These are phyloP conservation scores for Columba guinea DNA, from an alignment of 2,797 vertebrate species.

Conservation along the genomic window DNA sequence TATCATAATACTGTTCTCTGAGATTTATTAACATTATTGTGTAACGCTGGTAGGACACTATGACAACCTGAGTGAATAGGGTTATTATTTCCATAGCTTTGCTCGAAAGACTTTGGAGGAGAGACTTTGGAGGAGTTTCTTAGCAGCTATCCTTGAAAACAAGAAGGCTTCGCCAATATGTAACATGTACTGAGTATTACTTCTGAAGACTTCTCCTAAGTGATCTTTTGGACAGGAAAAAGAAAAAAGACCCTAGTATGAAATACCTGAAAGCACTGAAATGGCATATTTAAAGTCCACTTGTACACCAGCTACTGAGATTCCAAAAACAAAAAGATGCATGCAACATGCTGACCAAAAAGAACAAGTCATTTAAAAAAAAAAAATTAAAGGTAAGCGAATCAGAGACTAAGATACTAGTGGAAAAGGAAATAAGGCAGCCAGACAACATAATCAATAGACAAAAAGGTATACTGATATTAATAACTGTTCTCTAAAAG, in stretches of 20 bases:
- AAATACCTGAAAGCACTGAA: not conserved
- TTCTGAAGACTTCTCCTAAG: not conserved
- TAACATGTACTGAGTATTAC: fast-evolving
- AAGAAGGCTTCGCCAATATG: not conserved
- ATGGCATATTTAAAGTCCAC: not conserved
- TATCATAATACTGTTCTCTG: not conserved
- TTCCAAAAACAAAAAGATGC: not conserved
- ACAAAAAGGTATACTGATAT: not conserved
- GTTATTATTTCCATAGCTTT: not conserved
- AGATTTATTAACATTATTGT: not conserved
- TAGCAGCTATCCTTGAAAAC: not conserved
- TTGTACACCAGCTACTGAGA: not conserved
- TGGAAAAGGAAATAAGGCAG: not conserved
- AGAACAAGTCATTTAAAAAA: not conserved
- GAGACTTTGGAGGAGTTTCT: not conserved
- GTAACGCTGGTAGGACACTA: not conserved
- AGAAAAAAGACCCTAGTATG: not conserved
- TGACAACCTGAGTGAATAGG: fast-evolving
- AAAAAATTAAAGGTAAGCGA: not conserved
- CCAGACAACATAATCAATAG: not conserved
- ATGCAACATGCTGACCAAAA: not conserved
- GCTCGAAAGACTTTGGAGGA: not conserved
- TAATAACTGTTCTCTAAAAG: not conserved
- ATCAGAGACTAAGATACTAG: not conserved
- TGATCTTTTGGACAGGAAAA: not conserved